Evolutionary conservation across 1,140 invertebrate genomes (phyloP).

Genomic region (Penaeus vannamei): DNA sequence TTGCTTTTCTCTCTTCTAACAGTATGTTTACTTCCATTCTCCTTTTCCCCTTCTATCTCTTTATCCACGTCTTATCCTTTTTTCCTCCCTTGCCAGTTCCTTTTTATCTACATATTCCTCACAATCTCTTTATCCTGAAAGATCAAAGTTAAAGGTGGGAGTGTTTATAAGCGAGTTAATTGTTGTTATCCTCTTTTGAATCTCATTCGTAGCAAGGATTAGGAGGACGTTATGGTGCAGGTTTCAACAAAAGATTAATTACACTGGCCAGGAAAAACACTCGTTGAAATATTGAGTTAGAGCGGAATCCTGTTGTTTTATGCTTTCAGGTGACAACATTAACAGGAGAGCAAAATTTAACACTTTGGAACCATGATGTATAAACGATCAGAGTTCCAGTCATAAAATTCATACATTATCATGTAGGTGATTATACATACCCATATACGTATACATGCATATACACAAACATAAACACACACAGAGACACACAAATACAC

Average conservation of each 20-base stretch:
- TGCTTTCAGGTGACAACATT: neutral
- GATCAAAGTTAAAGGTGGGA: neutral
- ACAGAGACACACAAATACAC: neutral
- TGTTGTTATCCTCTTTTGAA: too few relatives aligned
- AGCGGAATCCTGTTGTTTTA: too few relatives aligned
- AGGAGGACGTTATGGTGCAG: too few relatives aligned
- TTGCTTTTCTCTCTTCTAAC: too few relatives aligned
- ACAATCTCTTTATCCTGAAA: neutral
- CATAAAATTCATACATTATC: neutral
- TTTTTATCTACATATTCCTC: neutral
- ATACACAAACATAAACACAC: neutral
- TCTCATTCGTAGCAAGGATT: too few relatives aligned
- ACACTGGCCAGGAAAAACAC: too few relatives aligned
- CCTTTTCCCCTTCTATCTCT: neutral
- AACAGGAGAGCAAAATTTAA: neutral
- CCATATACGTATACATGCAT: neutral
- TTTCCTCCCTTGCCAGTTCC: neutral
- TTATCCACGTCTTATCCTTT: neutral
- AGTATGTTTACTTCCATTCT: neutral
- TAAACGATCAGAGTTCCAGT: neutral
- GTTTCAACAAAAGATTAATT: too few relatives aligned
- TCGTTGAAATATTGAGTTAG: too few relatives aligned
- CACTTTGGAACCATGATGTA: too few relatives aligned
- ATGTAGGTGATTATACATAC: neutral
- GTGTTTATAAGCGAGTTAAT: too few relatives aligned